Conservation (phyloP, 2,797 vertebrate species). For the Falco peregrinus region DNA sequence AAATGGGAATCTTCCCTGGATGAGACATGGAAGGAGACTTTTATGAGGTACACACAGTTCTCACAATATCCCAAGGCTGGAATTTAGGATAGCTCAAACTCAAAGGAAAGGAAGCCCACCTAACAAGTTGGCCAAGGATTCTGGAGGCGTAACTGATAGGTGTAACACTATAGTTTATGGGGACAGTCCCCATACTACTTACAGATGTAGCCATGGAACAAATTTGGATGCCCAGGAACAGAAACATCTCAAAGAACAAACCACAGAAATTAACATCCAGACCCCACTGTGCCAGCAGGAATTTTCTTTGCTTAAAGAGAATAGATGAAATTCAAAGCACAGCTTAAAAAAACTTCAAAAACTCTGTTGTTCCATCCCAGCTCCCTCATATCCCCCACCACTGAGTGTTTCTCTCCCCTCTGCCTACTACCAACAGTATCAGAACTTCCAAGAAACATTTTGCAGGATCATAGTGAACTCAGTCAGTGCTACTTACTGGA, state of each 20-base stretch:
- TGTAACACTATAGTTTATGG: neutral
- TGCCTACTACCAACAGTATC: neutral
- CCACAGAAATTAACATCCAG: neutral
- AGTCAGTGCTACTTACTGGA: neutral
- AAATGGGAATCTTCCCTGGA: neutral
- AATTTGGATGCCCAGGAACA: neutral
- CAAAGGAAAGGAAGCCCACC: neutral
- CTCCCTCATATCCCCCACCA: neutral
- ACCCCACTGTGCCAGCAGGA: neutral
- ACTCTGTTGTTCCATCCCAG: neutral
- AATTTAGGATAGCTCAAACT: neutral
- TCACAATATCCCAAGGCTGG: neutral
- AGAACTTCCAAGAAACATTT: neutral
- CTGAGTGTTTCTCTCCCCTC: neutral
- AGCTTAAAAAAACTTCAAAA: neutral
- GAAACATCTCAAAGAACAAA: neutral
- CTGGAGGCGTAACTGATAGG: neutral
- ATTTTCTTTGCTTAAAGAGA: neutral
- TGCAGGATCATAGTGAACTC: neutral
- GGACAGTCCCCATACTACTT: neutral
- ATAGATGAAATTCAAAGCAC: neutral
- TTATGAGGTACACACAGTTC: neutral
- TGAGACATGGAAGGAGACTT: neutral
- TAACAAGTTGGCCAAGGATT: neutral
- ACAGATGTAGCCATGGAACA: neutral